Base-by-base conservation (phyloP, 1,140 invertebrate genomes). In the Drosophila tristis region DNA sequence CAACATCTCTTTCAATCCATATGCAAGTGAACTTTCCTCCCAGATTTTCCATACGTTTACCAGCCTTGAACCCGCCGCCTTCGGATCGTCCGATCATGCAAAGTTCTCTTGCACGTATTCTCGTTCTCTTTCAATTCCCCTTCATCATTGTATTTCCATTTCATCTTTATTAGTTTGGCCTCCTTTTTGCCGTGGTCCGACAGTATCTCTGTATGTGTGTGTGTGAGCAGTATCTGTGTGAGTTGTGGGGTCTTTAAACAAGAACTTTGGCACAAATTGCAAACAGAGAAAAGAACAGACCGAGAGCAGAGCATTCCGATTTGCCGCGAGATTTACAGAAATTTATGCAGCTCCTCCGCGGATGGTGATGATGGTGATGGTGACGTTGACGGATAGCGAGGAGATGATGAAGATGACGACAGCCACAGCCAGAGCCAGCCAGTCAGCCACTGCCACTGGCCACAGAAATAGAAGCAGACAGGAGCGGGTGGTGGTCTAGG, bases 401-500 rank as follows among this genome's bases (percentile, higher is more conserved):
- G 50, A 13, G 50, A 63, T 42, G 72, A 42, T 26, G 67, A 39
- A 42, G 61, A 71, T 71, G 67, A 59, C 45, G 62, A 50, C 65
- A 70, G 65, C 55, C 57, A 20, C 51, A 29, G 39, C 31, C 31
- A 6, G 8, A 35, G 31, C 8, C 8, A 9, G 20, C 20, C 8
- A 35, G 31, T 35, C 31, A 35, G 31, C 31, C 31, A 35, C 29
- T 8, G 29, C 7, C 58, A 53, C 68, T 53, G 57, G 74, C 79
- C 79, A 82, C 80, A 79, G 71, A 82, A 82, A 82, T 82, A 82
- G 80, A 84, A 84, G 61, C 62, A 54, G 11, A 2, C 13, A 58
- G 42, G 48, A 26, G 9, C 4, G 35, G 20, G 20, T 2, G 2
- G 16, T 2, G n/a, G n/a, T 35, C 31, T 35, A 16, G 15, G 11